These are phyloP conservation scores for Parapristionchus giblindavisi DNA, from an alignment of 2,888 invertebrate species.

Conservation along the genomic window DNA sequence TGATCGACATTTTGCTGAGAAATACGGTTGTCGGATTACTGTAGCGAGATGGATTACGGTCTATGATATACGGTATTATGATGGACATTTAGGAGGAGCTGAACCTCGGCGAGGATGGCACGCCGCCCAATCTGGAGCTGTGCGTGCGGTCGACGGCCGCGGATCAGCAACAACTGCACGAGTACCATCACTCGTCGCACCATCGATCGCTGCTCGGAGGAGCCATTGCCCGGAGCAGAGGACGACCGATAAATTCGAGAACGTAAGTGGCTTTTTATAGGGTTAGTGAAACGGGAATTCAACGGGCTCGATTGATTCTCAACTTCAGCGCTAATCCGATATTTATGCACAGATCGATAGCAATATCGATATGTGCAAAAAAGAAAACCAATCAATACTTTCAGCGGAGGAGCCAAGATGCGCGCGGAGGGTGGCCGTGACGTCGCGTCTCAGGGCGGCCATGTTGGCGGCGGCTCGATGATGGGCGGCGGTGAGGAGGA, in stretches of 20 bases:
- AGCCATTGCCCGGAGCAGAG: not conserved
- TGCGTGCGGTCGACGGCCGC: not conserved
- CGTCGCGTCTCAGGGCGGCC: not conserved
- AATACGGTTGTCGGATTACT: not conserved
- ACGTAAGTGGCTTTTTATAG: too few species aligned
- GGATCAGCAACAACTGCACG: not conserved
- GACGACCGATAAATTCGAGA: slow-evolving; percentile 24
- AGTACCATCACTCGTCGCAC: too few species aligned
- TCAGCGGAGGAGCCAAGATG: slow-evolving; percentile 1
- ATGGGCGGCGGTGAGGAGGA: slow-evolving; percentile 13
- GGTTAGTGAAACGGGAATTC: too few species aligned
- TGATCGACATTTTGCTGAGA: not conserved
- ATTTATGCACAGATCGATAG: too few species aligned
- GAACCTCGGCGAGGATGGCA: not conserved
- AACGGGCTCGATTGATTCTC: too few species aligned
- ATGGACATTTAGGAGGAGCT: slow-evolving; percentile 6
- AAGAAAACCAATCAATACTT: too few species aligned
- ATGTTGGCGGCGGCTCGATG: not conserved
- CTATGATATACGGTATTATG: too few species aligned
- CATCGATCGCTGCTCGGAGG: not conserved
- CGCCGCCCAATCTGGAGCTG: slow-evolving; percentile 29
- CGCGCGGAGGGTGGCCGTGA: slow-evolving; percentile 16
- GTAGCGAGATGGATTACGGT: not conserved
- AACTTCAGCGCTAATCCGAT: too few species aligned
- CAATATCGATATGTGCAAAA: too few species aligned